Evolutionary conservation across 1,140 invertebrate species (phyloP), one percentile per base, ranked within the genome.

Genomic region (Harlomillsia oculata): DNA sequence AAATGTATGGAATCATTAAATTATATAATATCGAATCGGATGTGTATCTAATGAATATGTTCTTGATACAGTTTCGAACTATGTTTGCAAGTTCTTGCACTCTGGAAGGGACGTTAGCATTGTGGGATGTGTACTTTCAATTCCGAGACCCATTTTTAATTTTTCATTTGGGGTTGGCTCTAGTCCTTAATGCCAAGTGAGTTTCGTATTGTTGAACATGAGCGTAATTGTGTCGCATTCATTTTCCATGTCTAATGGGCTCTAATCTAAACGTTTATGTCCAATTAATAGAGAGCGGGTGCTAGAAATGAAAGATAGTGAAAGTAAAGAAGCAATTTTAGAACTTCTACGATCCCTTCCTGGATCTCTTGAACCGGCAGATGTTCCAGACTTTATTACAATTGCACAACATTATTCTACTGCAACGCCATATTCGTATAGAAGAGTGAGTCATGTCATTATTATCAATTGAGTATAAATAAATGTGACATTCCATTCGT

Each of bases 71-170:
- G 81, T 85, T 98, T 67, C 82, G 83, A 63, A 87, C 87, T 44
- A 71, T 99, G 20, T 96, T 99, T 75, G 83, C 91, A 23, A 82
- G 82, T 20, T 82, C 82, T 23, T 95, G 92, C 71, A 84, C 80
- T 65, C 75, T 95, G 45, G 82, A 86, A 63, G 87, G 94, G 8
- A 85, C 89, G 48, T 80, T 87, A 53, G 82, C 81, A 60, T 89
- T 99, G 82, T 99, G 96, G 96, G 95, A 98, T 76, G 78, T 93
- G 29, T 98, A 98, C 70, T 94, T 99, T 68, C 93, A 97, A 76
- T 87, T 91, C 71, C 81, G 82, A 21, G 95, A 99, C 77, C 89
- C 90, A 20, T 99, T 97, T 75, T 87, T 98, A 60, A 81, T 96
- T 64, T 92, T 98, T 71, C 97, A 96, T 69, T 76, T 99, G 41